Conservation (phyloP, 2,888 invertebrate species). For the Lasius fuliginosus region DNA sequence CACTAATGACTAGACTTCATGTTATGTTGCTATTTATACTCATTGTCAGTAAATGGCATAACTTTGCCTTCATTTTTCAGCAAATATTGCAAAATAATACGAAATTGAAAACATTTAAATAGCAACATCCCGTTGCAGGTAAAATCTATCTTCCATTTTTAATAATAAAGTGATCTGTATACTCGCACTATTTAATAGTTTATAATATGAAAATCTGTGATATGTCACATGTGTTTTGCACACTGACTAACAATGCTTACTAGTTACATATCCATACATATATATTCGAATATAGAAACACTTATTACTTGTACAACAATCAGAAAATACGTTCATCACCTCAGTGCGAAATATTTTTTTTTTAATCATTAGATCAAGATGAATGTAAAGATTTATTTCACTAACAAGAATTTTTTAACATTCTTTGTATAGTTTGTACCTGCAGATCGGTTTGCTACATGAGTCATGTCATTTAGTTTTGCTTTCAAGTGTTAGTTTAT, state of each 20-base stretch:
- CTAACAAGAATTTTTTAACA: background rate
- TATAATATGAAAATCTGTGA: constrained; percentile 32
- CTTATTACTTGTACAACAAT: constrained; percentile 34
- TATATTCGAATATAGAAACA: constrained; percentile 34
- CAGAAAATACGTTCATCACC: constrained; percentile 33
- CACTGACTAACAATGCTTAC: constrained; percentile 50
- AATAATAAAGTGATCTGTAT: constrained; percentile 6
- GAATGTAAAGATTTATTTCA: constrained; percentile 1
- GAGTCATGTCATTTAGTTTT: constrained; percentile 83
- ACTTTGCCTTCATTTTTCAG: constrained; percentile 26
- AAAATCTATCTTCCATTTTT: constrained; percentile 63
- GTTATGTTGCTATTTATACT: constrained; percentile 80
- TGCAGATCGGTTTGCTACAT: constrained; percentile 80
- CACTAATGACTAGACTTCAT: constrained; percentile 84
- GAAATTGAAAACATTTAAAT: constrained; percentile 74
- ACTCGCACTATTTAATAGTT: background rate
- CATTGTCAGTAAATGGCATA: constrained; percentile 32
- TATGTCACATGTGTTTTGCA: constrained; percentile 32
- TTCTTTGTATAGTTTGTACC: constrained; percentile 75
- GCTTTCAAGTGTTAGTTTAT: constrained; percentile 60
- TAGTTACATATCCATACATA: constrained; percentile 39
- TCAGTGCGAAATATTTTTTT: constrained; percentile 1
- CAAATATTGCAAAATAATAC: constrained; percentile 33
- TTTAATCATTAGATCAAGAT: background rate
- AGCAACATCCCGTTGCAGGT: constrained; percentile 80